phyloP scores from a whole-genome alignment of 2,888 invertebrate genomes.

The Sturmia bella region DNA sequence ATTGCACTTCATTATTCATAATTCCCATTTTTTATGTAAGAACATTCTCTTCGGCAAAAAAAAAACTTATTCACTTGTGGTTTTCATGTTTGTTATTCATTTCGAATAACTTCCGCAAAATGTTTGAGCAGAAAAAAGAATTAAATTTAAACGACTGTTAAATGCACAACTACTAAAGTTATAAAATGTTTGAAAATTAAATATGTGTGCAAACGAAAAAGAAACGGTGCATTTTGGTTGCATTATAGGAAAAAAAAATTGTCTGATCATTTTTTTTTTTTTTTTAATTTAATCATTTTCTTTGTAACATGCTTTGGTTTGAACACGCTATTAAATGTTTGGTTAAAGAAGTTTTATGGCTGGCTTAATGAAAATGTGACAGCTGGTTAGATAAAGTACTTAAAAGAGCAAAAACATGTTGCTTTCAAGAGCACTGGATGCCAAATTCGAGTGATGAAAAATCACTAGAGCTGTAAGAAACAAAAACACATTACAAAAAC shows the following conservation, averaged over 20 bases:
- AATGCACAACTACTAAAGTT: conserved; percentile 49
- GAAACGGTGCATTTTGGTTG: conserved; percentile 51
- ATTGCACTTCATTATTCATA: conserved; percentile 55
- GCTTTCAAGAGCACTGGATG: conserved; percentile 2
- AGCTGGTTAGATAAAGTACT: conserved; percentile 53
- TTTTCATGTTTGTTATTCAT: conserved; percentile 63
- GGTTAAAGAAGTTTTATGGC: conserved; percentile 28
- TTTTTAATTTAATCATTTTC: conserved; percentile 39
- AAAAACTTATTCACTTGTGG: conserved; percentile 35
- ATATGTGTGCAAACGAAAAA: conserved; percentile 21
- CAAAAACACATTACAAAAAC: neutral
- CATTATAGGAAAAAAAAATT: conserved; percentile 13
- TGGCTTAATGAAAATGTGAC: conserved; percentile 54
- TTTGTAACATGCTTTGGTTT: conserved; percentile 40
- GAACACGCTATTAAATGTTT: conserved; percentile 51
- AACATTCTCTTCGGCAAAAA: neutral
- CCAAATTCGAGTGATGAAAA: conserved; percentile 32
- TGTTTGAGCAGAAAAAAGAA: conserved; percentile 19
- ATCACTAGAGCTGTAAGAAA: conserved; percentile 37
- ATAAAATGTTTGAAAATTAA: conserved; percentile 41
- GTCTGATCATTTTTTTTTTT: conserved; percentile 51
- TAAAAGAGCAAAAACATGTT: conserved; percentile 21
- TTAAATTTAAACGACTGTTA: conserved; percentile 53
- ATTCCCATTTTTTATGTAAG: conserved; percentile 46
- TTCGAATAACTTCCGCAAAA: conserved; percentile 60